Base-by-base conservation (phyloP, 1,140 invertebrate species). In the Hylaeus anthracinus region DNA sequence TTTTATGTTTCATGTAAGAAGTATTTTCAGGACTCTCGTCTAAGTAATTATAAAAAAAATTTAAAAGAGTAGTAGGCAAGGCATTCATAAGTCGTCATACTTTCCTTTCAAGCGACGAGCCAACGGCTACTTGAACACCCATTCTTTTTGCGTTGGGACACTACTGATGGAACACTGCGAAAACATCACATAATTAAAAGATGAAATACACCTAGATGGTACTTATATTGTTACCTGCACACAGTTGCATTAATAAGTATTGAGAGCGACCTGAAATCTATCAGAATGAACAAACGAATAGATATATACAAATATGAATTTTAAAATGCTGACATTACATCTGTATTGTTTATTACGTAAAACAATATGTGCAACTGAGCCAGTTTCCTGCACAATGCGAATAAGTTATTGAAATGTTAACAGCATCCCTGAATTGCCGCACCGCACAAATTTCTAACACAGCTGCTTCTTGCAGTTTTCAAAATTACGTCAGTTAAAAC, bases 91-190 rank as follows among this genome's bases (percentile, higher is more conserved):
- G 90, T 90, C 90, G 88, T 93, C 90, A 89, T 92, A 86, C 90
- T 92, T 93, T 93, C 90, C 91, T 93, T 93, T 93, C 90, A 93
- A 92, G 92, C 91, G 87, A 91, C 91, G 91, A 91, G 88, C 90
- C 91, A 86, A 91, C 88, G 89, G 90, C 92, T 91, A 88, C 91
- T 92, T 89, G 90, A 91, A 89, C 90, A 87, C 89, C 90, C 87
- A 91, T 93, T 92, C 90, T 92, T 91, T 93, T 91, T 91, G 89
- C 90, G 88, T 91, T 91, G 92, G 89, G 90, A 88, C 88, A 89
- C 90, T 90, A 88, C 87, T 81, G 83, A 87, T 88, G 89, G 89
- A 90, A 92, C 86, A 88, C 90, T 88, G 77, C 88, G 70, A 91
- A 90, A 86, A 74, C 89, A 73, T 89, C 85, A 90, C 88, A 90